Evolutionary conservation across 2,888 invertebrate genomes (phyloP), one percentile per base, ranked within the genome.

Genomic region (Pharmacophagus antenor): DNA sequence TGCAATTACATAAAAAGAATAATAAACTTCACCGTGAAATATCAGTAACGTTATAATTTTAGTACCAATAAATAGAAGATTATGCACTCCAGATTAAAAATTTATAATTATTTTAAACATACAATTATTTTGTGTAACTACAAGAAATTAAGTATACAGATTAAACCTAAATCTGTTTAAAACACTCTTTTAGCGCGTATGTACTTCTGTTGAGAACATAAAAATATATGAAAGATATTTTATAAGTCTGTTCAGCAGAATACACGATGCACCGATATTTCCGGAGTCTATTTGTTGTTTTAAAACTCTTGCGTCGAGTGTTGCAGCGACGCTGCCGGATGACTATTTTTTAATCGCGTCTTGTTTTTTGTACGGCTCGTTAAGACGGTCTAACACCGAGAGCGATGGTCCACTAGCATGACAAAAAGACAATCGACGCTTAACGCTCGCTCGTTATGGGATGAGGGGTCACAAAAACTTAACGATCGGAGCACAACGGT

Each of bases 351-450:
- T 55, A 57, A 65, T 62, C 56, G 48, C 41, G 44, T 61, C 51
- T 63, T 66, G 68, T 69, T 69, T 67, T 58, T 60, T 59, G 56
- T 56, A 51, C 48, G 65, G 68, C 72, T 72, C 70, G 70, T 74
- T 73, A 79, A 74, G 72, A 76, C 64, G 64, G 64, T 71, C 67
- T 69, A 69, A 73, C 71, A 72, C 62, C 44, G 61, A 65, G 61
- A 50, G 42, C 50, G 62, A 56, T 46, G 56, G 54, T 54, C 53
- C 44, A 50, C 50, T 23, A 41, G 48, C 56, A 58, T 60, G 62
- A 65, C 61, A 65, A 65, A 65, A 65, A 56, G 61, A 61, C 56
- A 61, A 61, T 61, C 56, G 25, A 59, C 53, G 59, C 59, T 61
- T 55, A 47, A 41, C 56, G 47, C 61, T 53, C 22, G 42, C 53